Evolutionary conservation across 2,888 invertebrate genomes (phyloP).

Genomic region (Acleris sparsana): DNA sequence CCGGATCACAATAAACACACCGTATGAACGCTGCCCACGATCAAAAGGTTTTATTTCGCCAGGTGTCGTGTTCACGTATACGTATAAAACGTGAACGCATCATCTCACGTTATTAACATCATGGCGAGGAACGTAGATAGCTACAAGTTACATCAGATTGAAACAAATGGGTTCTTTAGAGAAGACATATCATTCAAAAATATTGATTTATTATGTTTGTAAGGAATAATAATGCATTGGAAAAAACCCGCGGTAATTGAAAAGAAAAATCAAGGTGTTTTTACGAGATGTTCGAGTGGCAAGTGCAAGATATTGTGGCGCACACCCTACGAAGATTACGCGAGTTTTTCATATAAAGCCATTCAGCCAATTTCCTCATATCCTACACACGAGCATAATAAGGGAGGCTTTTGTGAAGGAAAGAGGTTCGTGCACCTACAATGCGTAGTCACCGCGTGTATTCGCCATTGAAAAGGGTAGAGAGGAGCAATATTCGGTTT

Average conservation of each 20-base stretch:
- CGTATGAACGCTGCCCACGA: slow-evolving; percentile 57
- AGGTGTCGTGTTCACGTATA: slow-evolving; percentile 61
- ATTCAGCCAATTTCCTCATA: slow-evolving; percentile 83
- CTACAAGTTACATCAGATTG: slow-evolving; percentile 17
- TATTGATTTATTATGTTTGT: background rate
- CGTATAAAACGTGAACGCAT: slow-evolving; percentile 59
- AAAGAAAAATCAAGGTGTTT: slow-evolving; percentile 56
- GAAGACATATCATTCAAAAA: background rate
- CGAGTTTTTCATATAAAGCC: slow-evolving; percentile 81
- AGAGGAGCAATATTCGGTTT: slow-evolving; percentile 65
- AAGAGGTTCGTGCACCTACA: slow-evolving; percentile 77
- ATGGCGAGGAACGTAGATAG: slow-evolving; percentile 9
- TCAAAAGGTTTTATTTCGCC: slow-evolving; percentile 64
- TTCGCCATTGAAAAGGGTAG: slow-evolving; percentile 62
- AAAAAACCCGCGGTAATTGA: slow-evolving; percentile 48
- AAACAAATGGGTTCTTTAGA: slow-evolving; percentile 2
- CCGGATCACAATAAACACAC: slow-evolving; percentile 66
- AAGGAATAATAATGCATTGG: background rate
- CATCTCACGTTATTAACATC: slow-evolving; percentile 53
- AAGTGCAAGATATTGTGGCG: slow-evolving; percentile 74
- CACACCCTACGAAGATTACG: slow-evolving; percentile 75
- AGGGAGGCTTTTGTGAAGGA: slow-evolving; percentile 78
- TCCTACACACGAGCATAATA: slow-evolving; percentile 80
- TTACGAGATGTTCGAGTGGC: slow-evolving; percentile 60
- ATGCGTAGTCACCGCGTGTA: slow-evolving; percentile 68